These are phyloP conservation scores for Orchesella cincta DNA, from an alignment of 1,140 invertebrate genomes.

Conservation along the genomic window DNA sequence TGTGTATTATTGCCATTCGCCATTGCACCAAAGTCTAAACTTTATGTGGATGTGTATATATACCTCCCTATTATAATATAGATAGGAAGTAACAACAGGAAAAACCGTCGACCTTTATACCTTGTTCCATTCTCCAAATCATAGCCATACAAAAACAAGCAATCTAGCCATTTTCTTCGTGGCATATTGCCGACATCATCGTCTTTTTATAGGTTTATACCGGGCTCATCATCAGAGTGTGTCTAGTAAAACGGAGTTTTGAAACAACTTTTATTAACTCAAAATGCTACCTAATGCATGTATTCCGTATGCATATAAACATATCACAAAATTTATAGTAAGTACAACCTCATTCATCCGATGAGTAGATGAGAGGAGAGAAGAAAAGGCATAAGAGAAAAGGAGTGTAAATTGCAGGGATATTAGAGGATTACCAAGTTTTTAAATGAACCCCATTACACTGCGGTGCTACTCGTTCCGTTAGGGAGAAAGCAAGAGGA, in stretches of 20 bases:
- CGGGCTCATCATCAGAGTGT: not conserved
- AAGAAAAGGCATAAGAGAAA: conserved; percentile 19
- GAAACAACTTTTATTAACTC: not conserved
- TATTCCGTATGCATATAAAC: not conserved
- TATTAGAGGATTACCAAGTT: conserved; percentile 50
- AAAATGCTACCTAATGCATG: not conserved
- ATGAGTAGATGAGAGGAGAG: not conserved
- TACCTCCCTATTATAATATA: too few species aligned
- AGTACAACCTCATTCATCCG: too few species aligned
- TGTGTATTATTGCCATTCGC: too few species aligned
- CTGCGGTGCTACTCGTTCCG: not conserved
- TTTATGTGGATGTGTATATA: too few species aligned
- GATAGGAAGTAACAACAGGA: too few species aligned
- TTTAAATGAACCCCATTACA: conserved; percentile 48
- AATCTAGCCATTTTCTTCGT: not conserved
- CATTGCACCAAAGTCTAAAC: too few species aligned
- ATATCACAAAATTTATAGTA: not conserved
- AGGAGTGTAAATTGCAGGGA: conserved; percentile 47
- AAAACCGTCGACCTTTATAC: too few species aligned
- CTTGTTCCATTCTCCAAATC: too few species aligned
- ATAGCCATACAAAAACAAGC: too few species aligned
- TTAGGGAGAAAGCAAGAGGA: not conserved
- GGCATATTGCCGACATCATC: not conserved
- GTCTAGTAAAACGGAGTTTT: not conserved
- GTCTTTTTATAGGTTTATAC: not conserved